phyloP scores from a whole-genome alignment of 2,797 vertebrate genomes.

The Vultur gryphus region DNA sequence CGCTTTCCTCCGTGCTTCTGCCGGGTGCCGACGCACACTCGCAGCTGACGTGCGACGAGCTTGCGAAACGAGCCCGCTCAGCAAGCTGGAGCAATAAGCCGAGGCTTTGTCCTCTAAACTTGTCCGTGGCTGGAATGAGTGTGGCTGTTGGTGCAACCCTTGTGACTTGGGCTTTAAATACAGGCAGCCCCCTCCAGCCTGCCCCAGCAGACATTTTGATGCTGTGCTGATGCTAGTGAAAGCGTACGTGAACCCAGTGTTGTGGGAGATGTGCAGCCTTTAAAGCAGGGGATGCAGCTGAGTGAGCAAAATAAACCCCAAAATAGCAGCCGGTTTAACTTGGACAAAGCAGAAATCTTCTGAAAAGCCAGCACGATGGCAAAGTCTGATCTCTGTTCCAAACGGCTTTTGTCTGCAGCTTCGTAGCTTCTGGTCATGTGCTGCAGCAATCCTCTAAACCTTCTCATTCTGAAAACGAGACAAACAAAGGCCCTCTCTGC shows the following conservation, averaged over 20 bases:
- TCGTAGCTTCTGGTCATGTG: constrained; percentile 7
- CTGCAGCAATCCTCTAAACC: constrained; percentile 15
- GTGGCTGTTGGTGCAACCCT: neutral
- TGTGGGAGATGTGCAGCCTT: neutral
- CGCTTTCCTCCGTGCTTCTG: neutral
- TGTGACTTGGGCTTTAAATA: neutral
- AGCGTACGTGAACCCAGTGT: rapidly evolving
- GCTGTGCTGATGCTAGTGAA: neutral
- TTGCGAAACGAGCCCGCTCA: neutral
- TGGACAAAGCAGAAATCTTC: neutral
- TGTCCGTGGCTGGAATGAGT: neutral
- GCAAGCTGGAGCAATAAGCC: rapidly evolving
- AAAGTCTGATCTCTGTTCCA: neutral
- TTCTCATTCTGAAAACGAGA: neutral
- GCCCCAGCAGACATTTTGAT: neutral
- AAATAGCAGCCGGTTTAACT: neutral
- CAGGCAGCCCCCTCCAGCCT: neutral
- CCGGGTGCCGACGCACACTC: neutral
- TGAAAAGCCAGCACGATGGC: neutral
- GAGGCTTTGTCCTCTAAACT: neutral
- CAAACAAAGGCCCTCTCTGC: constrained; percentile 33
- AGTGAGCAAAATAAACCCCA: neutral
- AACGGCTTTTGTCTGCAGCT: constrained; percentile 26
- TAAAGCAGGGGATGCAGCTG: rapidly evolving
- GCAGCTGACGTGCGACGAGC: neutral